Evolutionary conservation across 2,113 vertebrate genomes (phyloP).

Genomic region (Eulacestoma nigropectus): DNA sequence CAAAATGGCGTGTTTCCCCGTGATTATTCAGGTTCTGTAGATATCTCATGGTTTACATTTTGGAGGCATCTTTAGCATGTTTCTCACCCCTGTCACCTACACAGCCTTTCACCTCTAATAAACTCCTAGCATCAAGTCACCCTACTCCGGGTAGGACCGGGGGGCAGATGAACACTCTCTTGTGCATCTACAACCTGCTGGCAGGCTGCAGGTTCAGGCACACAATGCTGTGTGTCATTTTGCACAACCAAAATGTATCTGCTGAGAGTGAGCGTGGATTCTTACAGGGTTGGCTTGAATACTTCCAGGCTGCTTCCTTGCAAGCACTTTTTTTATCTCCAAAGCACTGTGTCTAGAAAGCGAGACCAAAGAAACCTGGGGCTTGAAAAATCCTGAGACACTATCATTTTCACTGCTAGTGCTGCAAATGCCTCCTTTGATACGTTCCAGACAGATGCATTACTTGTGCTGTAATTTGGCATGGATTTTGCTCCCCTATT

Average conservation of each 20-base stretch:
- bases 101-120: not conserved
- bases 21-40: not conserved
- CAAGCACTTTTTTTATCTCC: not conserved
- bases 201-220: not conserved
- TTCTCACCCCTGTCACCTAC: not conserved
- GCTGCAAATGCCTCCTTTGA: not conserved
- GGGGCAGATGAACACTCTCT: fast-evolving
- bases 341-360: not conserved
- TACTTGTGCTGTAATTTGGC: slow-evolving; percentile 30
- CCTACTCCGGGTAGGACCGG: not conserved
- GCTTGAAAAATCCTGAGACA: not conserved
- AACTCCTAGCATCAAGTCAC: not conserved
- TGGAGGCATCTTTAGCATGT: not conserved
- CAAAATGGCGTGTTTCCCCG: not conserved
- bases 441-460: not conserved
- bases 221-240: not conserved
- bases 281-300: not conserved
- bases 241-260: not conserved
- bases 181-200: not conserved
- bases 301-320: not conserved
- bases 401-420: not conserved
- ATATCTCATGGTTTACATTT: not conserved
- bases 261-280: not conserved
- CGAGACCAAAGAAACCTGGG: not conserved
- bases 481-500: not conserved